Conservation (phyloP, 2,113 vertebrate genomes). For the Collichthys lucidus region DNA sequence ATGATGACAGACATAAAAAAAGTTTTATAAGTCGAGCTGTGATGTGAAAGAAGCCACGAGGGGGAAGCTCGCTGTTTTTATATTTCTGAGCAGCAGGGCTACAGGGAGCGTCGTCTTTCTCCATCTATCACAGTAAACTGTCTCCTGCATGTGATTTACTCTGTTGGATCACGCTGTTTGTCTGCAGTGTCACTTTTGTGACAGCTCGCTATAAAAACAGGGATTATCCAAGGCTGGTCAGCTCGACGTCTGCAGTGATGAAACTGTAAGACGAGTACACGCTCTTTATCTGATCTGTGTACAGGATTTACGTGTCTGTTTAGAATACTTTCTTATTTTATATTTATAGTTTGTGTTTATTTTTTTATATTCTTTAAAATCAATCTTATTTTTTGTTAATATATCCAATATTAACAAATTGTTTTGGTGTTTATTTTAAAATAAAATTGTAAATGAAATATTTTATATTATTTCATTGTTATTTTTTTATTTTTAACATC, state of each 20-base stretch:
- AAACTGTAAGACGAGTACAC: neutral
- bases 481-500: too few species aligned
- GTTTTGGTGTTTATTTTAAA: neutral
- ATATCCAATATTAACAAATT: too few species aligned
- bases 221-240: slow-evolving; percentile 19
- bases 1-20: slow-evolving; percentile 34
- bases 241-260: neutral
- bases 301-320: neutral
- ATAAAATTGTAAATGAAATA: too few species aligned
- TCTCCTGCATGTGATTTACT: slow-evolving; percentile 28
- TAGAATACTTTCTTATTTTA: neutral
- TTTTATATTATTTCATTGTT: too few species aligned
- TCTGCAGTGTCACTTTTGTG: slow-evolving; percentile 20
- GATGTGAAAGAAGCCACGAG: slow-evolving; percentile 4
- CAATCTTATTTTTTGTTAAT: neutral
- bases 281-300: neutral
- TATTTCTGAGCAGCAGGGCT: neutral
- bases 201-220: slow-evolving; percentile 27
- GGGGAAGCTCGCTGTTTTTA: neutral
- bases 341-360: too few species aligned
- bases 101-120: neutral
- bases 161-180: slow-evolving; percentile 40
- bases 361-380: neutral
- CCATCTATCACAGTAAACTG: slow-evolving; percentile 21
- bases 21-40: slow-evolving; percentile 23